Base-by-base conservation (phyloP, 2,888 invertebrate species). In the Phengaris alcon region DNA sequence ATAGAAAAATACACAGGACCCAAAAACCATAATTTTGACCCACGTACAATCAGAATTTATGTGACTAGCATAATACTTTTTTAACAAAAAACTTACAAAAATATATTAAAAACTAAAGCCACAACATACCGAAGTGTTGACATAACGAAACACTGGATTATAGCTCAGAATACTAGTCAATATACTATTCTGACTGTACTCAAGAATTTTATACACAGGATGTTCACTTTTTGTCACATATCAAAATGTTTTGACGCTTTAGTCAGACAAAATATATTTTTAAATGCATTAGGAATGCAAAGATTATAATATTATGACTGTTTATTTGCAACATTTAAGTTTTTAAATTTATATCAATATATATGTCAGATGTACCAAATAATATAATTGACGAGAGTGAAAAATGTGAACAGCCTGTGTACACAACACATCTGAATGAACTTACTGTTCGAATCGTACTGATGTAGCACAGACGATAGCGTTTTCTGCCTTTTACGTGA, bases 381-480 rank as follows among this genome's bases (percentile, higher is more conserved):
- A 22, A 22, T 52, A 15, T 48, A 8, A n/a, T 52, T n/a, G 10
- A 70, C 52, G 12, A 70, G 8, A 48, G 72, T 13, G 52, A 12
- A 10, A 35, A 69, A 69, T 9, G 72, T 72, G 72, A 72, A 72
- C 54, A 52, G n/a, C 74, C 68, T 77, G 76, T 76, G 75, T 76
- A 80, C 73, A 79, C 8, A 77, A 68, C 51, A 75, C 74, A 51
- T 75, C 75, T 59, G 70, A 78, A 77, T 74, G 77, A 22, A 91
- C 91, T 92, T 90, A 92, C 91, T 88, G 79, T 90, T 91, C 77
- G 83, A 82, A 64, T 88, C 87, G 82, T 87, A 87, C 77, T 84
- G 80, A 77, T 80, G 81, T 75, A 83, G 79, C 77, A 84, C 77
- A 76, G 80, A 76, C 78, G 85, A 82, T 74, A 87, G 75, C 76